Conservation (phyloP, 2,797 vertebrate genomes). For the Anableps anableps region DNA sequence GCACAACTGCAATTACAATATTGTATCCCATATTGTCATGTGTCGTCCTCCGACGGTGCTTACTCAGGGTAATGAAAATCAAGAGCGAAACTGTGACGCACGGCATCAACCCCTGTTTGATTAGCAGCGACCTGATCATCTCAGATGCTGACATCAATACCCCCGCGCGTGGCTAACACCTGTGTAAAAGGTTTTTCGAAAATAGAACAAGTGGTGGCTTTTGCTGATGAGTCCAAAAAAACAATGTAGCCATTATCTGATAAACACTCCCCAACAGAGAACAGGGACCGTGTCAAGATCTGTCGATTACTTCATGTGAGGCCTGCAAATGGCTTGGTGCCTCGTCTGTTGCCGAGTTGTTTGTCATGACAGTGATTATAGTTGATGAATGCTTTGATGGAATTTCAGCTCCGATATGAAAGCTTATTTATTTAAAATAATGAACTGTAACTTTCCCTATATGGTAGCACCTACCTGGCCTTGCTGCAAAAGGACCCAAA, state of each 20-base stretch:
- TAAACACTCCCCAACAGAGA: conserved; percentile 37
- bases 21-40: conserved; percentile 16
- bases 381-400: conserved; percentile 60
- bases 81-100: conserved; percentile 65
- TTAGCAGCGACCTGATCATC: conserved; percentile 68
- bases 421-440: conserved; percentile 22
- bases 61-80: conserved; percentile 51
- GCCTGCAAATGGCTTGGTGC: conserved; percentile 53
- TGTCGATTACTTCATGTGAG: conserved; percentile 51
- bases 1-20: conserved; percentile 15
- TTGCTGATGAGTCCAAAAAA: conserved; percentile 65
- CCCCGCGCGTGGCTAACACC: conserved; percentile 51
- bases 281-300: conserved; percentile 64
- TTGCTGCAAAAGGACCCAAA: neutral
- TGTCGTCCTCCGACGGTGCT: conserved; percentile 30
- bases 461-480: neutral
- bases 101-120: conserved; percentile 69
- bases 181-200: conserved; percentile 59
- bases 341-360: conserved; percentile 56
- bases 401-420: conserved; percentile 50
- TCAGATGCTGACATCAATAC: conserved; percentile 63
- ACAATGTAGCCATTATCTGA: conserved; percentile 66
- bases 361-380: conserved; percentile 56
- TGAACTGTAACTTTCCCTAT: conserved; percentile 4
- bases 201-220: conserved; percentile 67